phyloP scores from a whole-genome alignment of 2,888 invertebrate species.

The Athalia cordata region DNA sequence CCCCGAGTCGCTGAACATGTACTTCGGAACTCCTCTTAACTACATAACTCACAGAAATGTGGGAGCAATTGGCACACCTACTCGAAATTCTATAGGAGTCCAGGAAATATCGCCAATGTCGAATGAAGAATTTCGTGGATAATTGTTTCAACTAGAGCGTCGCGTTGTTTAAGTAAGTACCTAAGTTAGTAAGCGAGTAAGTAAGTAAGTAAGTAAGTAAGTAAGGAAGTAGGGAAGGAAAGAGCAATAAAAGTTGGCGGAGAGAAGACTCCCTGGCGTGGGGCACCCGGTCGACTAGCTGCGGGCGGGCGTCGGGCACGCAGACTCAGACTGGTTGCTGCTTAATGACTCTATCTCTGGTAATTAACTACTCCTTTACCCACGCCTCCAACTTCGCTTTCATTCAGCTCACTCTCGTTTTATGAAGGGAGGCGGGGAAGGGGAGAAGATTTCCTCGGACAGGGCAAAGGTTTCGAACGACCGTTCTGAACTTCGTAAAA shows the following conservation, averaged over 20 bases:
- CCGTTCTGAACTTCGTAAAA: not conserved
- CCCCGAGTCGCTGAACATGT: no score
- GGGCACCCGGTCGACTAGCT: slow-evolving; percentile 41
- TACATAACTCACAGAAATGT: no score
- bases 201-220: not conserved
- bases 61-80: no score
- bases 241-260: slow-evolving; percentile 41
- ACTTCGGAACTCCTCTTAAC: no score
- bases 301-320: slow-evolving; percentile 43
- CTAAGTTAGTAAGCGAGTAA: slow-evolving; percentile 16
- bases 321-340: slow-evolving; percentile 52
- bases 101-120: no score
- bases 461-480: not conserved
- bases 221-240: not conserved
- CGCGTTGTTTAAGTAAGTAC: no score
- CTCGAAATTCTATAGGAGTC: no score
- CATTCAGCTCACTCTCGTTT: slow-evolving; percentile 43
- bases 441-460: slow-evolving; percentile 31
- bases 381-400: slow-evolving; percentile 47
- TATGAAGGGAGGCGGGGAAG: slow-evolving; percentile 4
- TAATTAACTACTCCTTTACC: slow-evolving; percentile 54
- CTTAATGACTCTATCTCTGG: slow-evolving; percentile 58
- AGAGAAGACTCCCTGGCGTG: slow-evolving; percentile 37
- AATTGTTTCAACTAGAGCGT: no score
- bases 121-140: no score